Evolutionary conservation across 2,888 invertebrate genomes (phyloP).

Genomic region (Shargacucullia verbasci): DNA sequence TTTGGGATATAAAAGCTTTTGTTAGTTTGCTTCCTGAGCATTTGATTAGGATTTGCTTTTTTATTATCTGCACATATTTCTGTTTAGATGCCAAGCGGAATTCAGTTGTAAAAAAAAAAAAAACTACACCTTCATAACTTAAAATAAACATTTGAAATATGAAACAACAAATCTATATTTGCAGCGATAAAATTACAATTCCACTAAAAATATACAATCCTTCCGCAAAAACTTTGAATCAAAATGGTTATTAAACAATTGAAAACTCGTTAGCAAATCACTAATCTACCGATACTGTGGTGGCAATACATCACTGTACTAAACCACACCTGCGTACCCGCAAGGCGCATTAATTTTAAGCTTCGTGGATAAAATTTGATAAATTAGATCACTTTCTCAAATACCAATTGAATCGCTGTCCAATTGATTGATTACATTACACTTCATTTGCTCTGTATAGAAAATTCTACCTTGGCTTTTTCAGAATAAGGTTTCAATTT

Average conservation of each 20-base stretch:
- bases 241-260: slow-evolving; percentile 21
- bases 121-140: too few species aligned
- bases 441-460: slow-evolving; percentile 30
- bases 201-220: slow-evolving; percentile 7
- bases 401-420: slow-evolving; percentile 63
- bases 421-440: slow-evolving; percentile 65
- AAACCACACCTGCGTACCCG: slow-evolving; percentile 59
- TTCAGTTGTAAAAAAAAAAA: too few species aligned
- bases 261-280: slow-evolving; percentile 38
- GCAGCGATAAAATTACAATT: too few species aligned
- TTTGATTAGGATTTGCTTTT: background rate
- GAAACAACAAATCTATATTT: slow-evolving; percentile 2
- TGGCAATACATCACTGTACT: slow-evolving; percentile 53
- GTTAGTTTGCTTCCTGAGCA: slow-evolving; percentile 2
- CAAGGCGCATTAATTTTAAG: slow-evolving; percentile 56
- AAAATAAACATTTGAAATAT: background rate
- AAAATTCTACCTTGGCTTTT: slow-evolving; percentile 46
- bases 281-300: slow-evolving; percentile 32
- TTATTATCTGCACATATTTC: too few species aligned
- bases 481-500: slow-evolving; percentile 7
- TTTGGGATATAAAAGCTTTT: slow-evolving; percentile 19
- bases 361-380: slow-evolving; percentile 67
- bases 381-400: slow-evolving; percentile 69
- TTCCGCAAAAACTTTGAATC: slow-evolving; percentile 9
- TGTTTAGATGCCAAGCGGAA: too few species aligned